phyloP scores from a whole-genome alignment of 2,113 vertebrate genomes.

The Rhinogobius similis region DNA sequence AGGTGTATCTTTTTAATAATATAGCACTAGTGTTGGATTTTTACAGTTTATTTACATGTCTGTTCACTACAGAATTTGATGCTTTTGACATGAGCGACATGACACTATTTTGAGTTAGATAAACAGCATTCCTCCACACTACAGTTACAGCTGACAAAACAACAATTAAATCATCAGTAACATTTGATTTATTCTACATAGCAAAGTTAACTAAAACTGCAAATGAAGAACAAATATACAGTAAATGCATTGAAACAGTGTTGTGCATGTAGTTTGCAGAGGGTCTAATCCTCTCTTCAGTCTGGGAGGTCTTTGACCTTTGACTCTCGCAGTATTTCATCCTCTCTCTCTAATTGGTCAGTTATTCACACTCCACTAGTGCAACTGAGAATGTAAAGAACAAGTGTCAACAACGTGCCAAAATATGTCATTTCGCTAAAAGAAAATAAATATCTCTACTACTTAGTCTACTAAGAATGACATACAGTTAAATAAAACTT shows the following conservation, averaged over 20 bases:
- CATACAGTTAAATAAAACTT: too few species aligned
- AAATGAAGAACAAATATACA: too few species aligned
- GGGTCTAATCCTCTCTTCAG: too few species aligned
- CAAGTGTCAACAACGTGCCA: neutral
- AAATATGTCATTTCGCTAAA: neutral
- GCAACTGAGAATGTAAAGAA: neutral
- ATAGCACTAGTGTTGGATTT: too few species aligned
- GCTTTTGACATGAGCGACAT: neutral
- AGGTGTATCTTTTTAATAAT: too few species aligned
- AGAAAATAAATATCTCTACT: neutral
- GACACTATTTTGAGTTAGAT: conserved; percentile 1
- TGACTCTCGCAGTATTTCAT: neutral
- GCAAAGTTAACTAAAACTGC: too few species aligned
- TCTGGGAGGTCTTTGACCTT: neutral
- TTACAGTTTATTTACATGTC: too few species aligned
- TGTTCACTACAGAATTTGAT: too few species aligned
- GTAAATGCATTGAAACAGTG: too few species aligned
- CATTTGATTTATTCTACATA: too few species aligned
- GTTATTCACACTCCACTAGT: neutral
- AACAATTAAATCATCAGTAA: neutral
- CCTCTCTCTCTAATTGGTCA: neutral
- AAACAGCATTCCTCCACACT: neutral
- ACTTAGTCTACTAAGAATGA: too few species aligned
- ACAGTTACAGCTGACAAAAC: neutral
- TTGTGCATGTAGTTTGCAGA: too few species aligned